Evolutionary conservation across 2,113 vertebrate species (phyloP).

Genomic region (Cervus canadensis): DNA sequence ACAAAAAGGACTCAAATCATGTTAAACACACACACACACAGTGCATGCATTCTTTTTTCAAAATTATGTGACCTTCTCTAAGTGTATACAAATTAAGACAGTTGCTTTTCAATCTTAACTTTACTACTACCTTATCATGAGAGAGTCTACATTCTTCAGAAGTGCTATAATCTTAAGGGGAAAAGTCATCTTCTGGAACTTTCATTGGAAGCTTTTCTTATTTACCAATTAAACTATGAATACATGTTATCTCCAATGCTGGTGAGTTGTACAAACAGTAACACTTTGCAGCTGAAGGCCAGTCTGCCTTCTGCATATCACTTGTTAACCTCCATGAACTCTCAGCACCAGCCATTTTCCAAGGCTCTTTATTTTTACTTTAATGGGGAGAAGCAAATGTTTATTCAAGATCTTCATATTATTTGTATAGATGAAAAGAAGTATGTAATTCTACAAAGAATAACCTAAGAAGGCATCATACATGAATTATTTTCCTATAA

Average conservation of each 20-base stretch:
- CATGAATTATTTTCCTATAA: conserved; percentile 4
- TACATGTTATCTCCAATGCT: background rate
- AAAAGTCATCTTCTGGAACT: background rate
- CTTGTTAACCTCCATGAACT: background rate
- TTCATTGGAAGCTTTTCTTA: background rate
- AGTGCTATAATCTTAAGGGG: background rate
- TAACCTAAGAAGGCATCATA: background rate
- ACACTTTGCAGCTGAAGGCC: background rate
- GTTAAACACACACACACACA: background rate
- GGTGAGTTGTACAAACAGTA: background rate
- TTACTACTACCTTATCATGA: background rate
- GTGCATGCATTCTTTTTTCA: background rate
- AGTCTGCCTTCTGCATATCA: background rate
- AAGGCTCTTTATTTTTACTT: background rate
- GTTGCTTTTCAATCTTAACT: background rate
- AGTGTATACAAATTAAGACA: background rate
- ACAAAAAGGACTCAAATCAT: background rate
- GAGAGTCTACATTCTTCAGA: background rate
- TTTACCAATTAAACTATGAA: background rate
- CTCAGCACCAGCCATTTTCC: background rate
- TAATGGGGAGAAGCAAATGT: background rate
- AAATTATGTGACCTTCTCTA: background rate
- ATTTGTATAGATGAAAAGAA: background rate
- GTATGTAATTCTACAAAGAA: background rate
- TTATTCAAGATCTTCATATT: background rate